phyloP scores from a whole-genome alignment of 2,888 invertebrate species.

The Eupithecia insigniata region DNA sequence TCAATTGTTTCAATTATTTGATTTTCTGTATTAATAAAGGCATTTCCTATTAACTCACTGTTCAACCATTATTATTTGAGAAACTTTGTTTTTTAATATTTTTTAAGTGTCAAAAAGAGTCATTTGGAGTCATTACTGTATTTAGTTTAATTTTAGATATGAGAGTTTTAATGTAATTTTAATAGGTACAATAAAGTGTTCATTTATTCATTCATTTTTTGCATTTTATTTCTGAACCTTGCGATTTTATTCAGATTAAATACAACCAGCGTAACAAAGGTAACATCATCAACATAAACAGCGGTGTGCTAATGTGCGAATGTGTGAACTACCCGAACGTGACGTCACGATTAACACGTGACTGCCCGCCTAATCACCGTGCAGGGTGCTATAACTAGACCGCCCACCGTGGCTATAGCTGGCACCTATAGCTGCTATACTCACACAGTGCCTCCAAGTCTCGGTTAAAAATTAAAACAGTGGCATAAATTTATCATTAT shows the following conservation, averaged over 20 bases:
- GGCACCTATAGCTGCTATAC: neutral
- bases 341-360: slow-evolving; percentile 71
- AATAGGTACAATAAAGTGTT: too few species aligned
- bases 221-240: neutral
- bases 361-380: slow-evolving; percentile 56
- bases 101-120: too few species aligned
- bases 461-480: neutral
- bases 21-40: too few species aligned
- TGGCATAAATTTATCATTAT: neutral
- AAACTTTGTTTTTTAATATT: too few species aligned
- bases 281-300: slow-evolving; percentile 38
- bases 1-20: too few species aligned
- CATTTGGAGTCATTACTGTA: too few species aligned
- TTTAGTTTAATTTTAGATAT: too few species aligned
- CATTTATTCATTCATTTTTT: too few species aligned
- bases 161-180: too few species aligned
- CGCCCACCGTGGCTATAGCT: neutral
- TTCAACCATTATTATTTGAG: too few species aligned
- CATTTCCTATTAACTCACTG: too few species aligned
- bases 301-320: slow-evolving; percentile 61
- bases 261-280: slow-evolving; percentile 1
- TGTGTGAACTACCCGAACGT: slow-evolving; percentile 63
- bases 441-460: neutral
- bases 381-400: slow-evolving; percentile 24
- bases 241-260: neutral